These are phyloP conservation scores for Phaethon lepturus DNA, from an alignment of 2,113 vertebrate species.

Conservation along the genomic window DNA sequence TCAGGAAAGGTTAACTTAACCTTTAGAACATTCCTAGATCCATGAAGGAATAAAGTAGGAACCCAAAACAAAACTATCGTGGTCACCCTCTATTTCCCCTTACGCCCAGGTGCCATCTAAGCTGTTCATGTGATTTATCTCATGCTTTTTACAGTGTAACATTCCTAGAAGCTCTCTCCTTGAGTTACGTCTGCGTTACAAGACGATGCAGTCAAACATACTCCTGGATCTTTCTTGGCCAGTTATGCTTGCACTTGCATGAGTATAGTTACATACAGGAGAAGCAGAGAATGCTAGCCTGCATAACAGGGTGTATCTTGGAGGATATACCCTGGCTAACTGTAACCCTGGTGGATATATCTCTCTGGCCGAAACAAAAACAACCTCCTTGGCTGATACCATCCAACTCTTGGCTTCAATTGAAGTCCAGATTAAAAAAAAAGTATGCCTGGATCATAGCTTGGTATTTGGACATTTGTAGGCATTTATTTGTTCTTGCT, in stretches of 20 bases:
- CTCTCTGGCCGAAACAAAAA: neutral
- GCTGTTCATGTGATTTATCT: neutral
- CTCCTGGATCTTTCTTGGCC: neutral
- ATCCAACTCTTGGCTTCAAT: neutral
- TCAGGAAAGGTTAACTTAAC: neutral
- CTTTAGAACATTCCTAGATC: neutral
- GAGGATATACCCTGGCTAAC: neutral
- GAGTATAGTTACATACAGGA: neutral
- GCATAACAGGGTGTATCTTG: neutral
- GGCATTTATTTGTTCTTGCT: neutral
- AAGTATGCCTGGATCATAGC: neutral
- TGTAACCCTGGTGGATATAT: neutral
- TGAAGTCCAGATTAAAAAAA: neutral
- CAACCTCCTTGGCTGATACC: neutral
- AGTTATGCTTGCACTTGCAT: neutral
- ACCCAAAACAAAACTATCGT: neutral
- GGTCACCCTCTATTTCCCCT: neutral
- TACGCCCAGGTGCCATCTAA: neutral
- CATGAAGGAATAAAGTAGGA: neutral
- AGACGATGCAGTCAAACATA: neutral
- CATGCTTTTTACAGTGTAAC: neutral
- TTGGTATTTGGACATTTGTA: neutral
- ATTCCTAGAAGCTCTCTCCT: neutral
- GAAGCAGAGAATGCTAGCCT: neutral
- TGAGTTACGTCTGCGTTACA: neutral